Percentiles rank a stretch among this genome's conserved stretches.
Evolutionary conservation across 2,888 invertebrate genomes (phyloP).

Genomic region (Alentia gelatinosa): DNA sequence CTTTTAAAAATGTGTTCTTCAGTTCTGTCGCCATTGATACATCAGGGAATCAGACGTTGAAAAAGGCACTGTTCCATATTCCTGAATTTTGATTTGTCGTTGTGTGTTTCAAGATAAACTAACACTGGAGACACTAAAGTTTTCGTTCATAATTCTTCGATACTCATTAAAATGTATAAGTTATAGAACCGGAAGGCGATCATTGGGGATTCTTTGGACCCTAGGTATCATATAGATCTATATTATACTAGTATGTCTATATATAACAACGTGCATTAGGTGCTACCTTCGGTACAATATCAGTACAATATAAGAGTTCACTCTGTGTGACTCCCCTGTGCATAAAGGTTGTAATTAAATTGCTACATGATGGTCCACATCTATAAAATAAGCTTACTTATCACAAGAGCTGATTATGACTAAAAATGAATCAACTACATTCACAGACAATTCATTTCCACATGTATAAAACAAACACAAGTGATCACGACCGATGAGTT

Average conservation of each 20-base stretch:
- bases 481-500: background rate
- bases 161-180: background rate
- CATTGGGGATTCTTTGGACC: slow-evolving; percentile 17
- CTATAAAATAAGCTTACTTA: background rate
- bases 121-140: too few species aligned
- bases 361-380: background rate
- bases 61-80: background rate
- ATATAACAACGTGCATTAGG: background rate
- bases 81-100: background rate
- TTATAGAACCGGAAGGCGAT: background rate
- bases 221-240: background rate
- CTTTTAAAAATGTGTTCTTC: too few species aligned
- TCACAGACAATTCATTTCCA: background rate
- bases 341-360: background rate
- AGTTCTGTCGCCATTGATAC: background rate
- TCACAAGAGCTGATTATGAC: slow-evolving; percentile 22
- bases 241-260: background rate
- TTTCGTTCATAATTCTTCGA: too few species aligned
- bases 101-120: too few species aligned
- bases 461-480: background rate
- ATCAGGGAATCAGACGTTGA: background rate
- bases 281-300: background rate
- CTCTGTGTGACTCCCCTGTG: background rate
- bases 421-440: background rate
- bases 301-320: background rate